Evolutionary conservation across 2,113 vertebrate species (phyloP).

Genomic region (Gobius niger): DNA sequence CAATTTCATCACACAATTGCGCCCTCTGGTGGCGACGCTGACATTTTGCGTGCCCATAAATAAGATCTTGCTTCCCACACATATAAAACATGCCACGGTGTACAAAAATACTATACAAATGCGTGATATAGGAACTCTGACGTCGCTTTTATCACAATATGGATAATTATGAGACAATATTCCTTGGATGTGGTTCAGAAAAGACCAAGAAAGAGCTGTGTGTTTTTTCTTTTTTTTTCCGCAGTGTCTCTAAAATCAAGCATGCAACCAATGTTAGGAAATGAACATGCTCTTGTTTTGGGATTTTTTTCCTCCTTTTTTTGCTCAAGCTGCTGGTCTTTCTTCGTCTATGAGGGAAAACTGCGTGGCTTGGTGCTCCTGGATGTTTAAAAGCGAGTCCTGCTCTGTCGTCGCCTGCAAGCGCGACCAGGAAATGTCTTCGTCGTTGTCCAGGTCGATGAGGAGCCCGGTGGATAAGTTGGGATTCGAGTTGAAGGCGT

Average conservation of each 20-base stretch:
- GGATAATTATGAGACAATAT: slow-evolving; percentile 1
- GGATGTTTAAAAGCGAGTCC: slow-evolving; percentile 11
- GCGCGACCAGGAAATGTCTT: slow-evolving; percentile 18
- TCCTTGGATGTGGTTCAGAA: background rate
- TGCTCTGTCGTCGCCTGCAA: slow-evolving; percentile 32
- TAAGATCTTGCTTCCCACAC: too few relatives aligned
- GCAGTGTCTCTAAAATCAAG: background rate
- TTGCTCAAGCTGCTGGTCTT: slow-evolving; percentile 61
- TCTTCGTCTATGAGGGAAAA: slow-evolving; percentile 79
- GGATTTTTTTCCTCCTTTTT: background rate
- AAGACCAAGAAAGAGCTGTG: slow-evolving; percentile 5
- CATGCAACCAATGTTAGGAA: slow-evolving; percentile 45
- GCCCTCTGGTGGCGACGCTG: too few relatives aligned
- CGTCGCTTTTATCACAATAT: slow-evolving; percentile 1
- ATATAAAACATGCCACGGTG: too few relatives aligned
- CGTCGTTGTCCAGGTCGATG: slow-evolving; percentile 26
- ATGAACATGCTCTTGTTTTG: slow-evolving; percentile 39
- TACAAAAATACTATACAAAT: too few relatives aligned
- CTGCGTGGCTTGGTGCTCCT: slow-evolving; percentile 52
- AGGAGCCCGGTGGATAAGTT: slow-evolving; percentile 30
- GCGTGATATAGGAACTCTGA: too few relatives aligned
- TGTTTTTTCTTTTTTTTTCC: background rate
- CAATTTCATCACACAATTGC: too few relatives aligned
- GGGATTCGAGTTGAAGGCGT: slow-evolving; percentile 45
- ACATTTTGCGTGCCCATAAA: too few relatives aligned